Percentiles rank a stretch among this genome's conserved stretches.
phyloP scores from a whole-genome alignment of 2,797 vertebrate genomes.

The Pogonophryne albipinna region DNA sequence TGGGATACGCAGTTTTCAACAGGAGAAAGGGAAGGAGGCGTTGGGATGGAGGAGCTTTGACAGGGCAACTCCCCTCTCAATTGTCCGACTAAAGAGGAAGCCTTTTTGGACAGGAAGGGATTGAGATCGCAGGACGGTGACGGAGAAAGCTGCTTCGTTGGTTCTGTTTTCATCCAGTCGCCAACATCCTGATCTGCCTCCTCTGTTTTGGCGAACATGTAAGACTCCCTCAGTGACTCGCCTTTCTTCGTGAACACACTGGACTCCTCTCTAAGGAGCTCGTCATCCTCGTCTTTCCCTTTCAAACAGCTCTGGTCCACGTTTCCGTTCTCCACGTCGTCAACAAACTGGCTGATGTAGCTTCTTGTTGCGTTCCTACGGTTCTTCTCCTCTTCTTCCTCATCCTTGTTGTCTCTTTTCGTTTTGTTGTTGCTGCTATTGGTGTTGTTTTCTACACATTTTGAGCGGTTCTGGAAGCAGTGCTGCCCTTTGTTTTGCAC shows the following conservation, averaged over 20 bases:
- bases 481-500: conserved; percentile 67
- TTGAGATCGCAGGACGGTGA: conserved; percentile 59
- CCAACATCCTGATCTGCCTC: conserved; percentile 29
- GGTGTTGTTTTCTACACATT: conserved; percentile 82
- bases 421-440: conserved; percentile 59
- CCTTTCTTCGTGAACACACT: conserved; percentile 80
- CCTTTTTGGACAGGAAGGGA: conserved; percentile 47
- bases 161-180: conserved; percentile 70
- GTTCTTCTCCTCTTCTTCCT: conserved; percentile 77
- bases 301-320: conserved; percentile 84
- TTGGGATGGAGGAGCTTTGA: conserved; percentile 68
- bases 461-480: conserved; percentile 81
- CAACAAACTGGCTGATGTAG: conserved; percentile 87
- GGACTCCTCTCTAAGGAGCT: conserved; percentile 80
- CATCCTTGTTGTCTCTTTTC: conserved; percentile 41
- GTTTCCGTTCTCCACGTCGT: conserved; percentile 97
- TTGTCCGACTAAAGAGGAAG: conserved; percentile 82
- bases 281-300: conserved; percentile 81
- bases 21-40: conserved; percentile 71
- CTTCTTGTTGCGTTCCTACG: conserved; percentile 75
- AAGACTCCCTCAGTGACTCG: conserved; percentile 80
- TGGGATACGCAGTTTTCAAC: conserved; percentile 70
- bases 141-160: conserved; percentile 65
- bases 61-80: conserved; percentile 86
- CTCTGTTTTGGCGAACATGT: conserved; percentile 45